Evolutionary conservation across 2,888 invertebrate genomes (phyloP).

Genomic region (Meloe dianella): DNA sequence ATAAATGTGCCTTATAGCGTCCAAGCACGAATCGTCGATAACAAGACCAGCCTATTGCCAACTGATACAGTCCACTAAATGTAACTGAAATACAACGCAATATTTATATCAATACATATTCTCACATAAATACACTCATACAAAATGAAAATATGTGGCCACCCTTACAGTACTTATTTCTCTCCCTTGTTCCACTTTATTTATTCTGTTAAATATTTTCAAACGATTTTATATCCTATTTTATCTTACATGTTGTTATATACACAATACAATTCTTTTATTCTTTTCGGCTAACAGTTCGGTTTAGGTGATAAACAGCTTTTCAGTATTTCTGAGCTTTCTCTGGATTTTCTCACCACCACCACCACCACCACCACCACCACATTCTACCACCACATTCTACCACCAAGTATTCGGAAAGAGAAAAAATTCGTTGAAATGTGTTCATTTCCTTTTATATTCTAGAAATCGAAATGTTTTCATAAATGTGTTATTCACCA

Average conservation of each 20-base stretch:
- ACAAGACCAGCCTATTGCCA: conserved; percentile 48
- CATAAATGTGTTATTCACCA: conserved; percentile 39
- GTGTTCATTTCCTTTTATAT: conserved; percentile 46
- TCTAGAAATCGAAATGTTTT: conserved; percentile 41
- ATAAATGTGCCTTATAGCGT: conserved; percentile 57
- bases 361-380: conserved; percentile 14
- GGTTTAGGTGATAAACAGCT: conserved; percentile 44
- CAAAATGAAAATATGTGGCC: neutral
- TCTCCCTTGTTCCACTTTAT: conserved; percentile 16
- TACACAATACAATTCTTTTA: conserved; percentile 23
- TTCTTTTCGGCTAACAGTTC: conserved; percentile 34
- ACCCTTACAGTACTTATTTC: neutral
- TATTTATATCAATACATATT: conserved; percentile 15
- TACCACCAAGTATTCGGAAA: neutral
- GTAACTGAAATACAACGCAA: conserved; percentile 21
- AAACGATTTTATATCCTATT: conserved; percentile 10
- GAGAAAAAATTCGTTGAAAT: conserved; percentile 43
- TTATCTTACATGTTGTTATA: conserved; percentile 23
- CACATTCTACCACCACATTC: no score
- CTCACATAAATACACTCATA: neutral
- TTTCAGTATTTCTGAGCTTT: conserved; percentile 44
- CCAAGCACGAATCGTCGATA: conserved; percentile 56
- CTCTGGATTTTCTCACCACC: conserved; percentile 45
- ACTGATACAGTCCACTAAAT: conserved; percentile 43
- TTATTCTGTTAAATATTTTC: conserved; percentile 16